Conservation (phyloP, 2,888 invertebrate species). For the Agrotis ipsilon region DNA sequence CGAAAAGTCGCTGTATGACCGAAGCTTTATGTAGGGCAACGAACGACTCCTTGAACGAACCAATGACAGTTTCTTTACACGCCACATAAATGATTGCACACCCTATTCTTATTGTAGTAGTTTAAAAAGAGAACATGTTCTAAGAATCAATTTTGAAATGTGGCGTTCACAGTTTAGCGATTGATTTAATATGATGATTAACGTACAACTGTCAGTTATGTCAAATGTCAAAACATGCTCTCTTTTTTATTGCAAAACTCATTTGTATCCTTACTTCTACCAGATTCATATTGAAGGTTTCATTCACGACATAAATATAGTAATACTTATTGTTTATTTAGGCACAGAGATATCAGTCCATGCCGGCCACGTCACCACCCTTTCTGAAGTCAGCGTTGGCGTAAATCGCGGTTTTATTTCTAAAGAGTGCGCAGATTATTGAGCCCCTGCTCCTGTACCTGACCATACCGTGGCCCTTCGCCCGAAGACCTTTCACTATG, state of each 20-base stretch:
- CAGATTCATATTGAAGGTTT: constrained; percentile 49
- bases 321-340: constrained; percentile 48
- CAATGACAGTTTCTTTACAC: constrained; percentile 16
- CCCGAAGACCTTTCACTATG: constrained; percentile 92
- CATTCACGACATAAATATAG: constrained; percentile 37
- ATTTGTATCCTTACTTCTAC: constrained; percentile 20
- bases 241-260: constrained; percentile 8
- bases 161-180: no score
- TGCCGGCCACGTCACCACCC: constrained; percentile 94
- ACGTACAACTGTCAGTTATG: no score
- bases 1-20: no score
- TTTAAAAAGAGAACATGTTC: constrained; percentile 23
- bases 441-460: constrained; percentile 93
- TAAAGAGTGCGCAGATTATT: constrained; percentile 93
- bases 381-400: constrained; percentile 96
- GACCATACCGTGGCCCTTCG: constrained; percentile 92
- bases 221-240: constrained; percentile 25
- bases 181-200: no score
- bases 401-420: constrained; percentile 92
- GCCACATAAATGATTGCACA: constrained; percentile 4
- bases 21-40: background rate
- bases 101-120: constrained; percentile 6
- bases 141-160: no score
- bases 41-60: constrained; percentile 18
- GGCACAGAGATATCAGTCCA: constrained; percentile 82